phyloP scores from a whole-genome alignment of 2,113 vertebrate species.

The Podarcis cretensis region DNA sequence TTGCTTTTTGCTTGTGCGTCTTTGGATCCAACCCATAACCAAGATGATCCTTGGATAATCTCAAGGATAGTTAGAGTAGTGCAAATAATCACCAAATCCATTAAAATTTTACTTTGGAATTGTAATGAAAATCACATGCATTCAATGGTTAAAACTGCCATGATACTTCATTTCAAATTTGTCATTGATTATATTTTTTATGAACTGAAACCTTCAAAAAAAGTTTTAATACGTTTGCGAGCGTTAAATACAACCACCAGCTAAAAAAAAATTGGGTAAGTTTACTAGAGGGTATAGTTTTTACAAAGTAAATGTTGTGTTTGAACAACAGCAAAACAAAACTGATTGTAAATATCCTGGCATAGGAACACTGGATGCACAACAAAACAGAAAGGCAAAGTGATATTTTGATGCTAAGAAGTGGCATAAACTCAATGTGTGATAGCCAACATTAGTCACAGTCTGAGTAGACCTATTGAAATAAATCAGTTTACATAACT shows the following conservation, averaged over 20 bases:
- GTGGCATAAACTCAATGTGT: neutral
- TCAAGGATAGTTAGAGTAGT: neutral
- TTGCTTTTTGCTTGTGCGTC: neutral
- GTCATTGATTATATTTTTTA: constrained; percentile 15
- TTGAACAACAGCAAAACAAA: neutral
- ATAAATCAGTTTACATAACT: no score
- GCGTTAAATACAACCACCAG: neutral
- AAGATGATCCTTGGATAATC: constrained; percentile 1
- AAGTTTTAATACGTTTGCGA: neutral
- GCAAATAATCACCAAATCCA: constrained; percentile 31
- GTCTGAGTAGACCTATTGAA: neutral
- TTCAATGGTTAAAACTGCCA: neutral
- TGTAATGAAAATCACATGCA: constrained; percentile 29
- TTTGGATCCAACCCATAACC: constrained; percentile 21
- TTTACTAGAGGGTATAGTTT: neutral
- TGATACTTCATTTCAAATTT: constrained; percentile 37
- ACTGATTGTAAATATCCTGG: neutral
- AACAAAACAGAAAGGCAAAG: neutral
- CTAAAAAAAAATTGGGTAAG: neutral
- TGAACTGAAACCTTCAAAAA: constrained; percentile 12
- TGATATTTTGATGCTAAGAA: no score
- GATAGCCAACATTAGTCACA: neutral
- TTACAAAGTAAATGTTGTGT: neutral
- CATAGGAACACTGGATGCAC: neutral
- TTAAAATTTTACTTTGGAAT: constrained; percentile 29